phyloP scores from a whole-genome alignment of 2,113 vertebrate species.

The Dermatemys mawii region DNA sequence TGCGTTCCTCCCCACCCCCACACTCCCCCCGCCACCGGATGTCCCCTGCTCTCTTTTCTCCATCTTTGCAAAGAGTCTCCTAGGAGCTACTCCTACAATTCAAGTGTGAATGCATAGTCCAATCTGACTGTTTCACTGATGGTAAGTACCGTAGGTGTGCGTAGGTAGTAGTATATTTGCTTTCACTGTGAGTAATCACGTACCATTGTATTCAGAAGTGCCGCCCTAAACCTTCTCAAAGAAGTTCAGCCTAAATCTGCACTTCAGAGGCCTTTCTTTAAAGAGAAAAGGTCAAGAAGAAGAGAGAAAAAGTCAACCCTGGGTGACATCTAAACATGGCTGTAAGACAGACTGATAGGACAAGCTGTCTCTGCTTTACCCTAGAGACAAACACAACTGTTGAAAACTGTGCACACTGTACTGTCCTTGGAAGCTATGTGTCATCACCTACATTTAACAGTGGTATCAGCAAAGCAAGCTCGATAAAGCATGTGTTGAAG shows the following conservation, averaged over 20 bases:
- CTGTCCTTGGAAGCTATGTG: slow-evolving; percentile 63
- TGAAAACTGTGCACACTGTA: neutral
- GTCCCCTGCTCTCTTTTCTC: neutral
- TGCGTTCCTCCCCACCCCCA: neutral
- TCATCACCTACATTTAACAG: slow-evolving; percentile 66
- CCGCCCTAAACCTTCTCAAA: neutral
- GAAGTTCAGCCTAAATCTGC: neutral
- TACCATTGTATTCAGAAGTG: neutral
- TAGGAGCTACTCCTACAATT: neutral
- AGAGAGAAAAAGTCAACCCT: neutral
- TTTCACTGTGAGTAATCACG: neutral
- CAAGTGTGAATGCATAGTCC: neutral
- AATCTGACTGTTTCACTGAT: neutral
- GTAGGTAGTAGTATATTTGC: neutral
- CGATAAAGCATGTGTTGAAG: slow-evolving; percentile 37
- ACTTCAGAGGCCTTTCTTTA: neutral
- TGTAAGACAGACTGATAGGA: neutral
- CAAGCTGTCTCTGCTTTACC: slow-evolving; percentile 5
- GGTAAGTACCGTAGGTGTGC: neutral
- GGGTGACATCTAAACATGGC: neutral
- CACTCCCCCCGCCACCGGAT: too few relatives aligned
- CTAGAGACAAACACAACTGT: neutral
- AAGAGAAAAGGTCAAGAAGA: neutral
- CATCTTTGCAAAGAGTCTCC: neutral
- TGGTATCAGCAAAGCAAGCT: slow-evolving; percentile 44